Base-by-base conservation (phyloP, 2,888 invertebrate genomes). In the Phorcus lineatus region DNA sequence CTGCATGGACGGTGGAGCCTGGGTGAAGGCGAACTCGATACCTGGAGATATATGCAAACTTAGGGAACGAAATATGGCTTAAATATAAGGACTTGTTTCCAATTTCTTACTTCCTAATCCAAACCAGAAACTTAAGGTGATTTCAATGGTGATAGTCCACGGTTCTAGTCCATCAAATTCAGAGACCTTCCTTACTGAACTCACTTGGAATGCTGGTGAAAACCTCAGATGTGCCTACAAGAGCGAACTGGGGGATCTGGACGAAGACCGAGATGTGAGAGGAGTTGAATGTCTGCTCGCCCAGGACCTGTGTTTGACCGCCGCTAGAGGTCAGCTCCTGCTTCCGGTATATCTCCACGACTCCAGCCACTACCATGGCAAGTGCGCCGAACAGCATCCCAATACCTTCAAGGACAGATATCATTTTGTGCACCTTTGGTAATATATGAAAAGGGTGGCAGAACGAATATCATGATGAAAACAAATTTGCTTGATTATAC, bases 21-120 rank as follows among this genome's bases (percentile, higher is more conserved):
- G 90, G 0, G 91, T 88, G 81, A 89, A 92, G 13, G 91, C 91
- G 84, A 91, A 91, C 82, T 92, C 91, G 52, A 91, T 79, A 57
- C 89, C 91, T 91, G 83, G 6, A 84, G 77, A 55, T 22, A 52
- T n/a, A 47, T 40, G 6, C 17, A 40, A 17, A 74, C 2, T 57
- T 9, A 24, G 7, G 36, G 2, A 11, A 7, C 9, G 9, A 7
- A 57, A 57, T 36, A 3, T 6, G 3, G 4, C 11, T 9, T 47
- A 6, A 1, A 11, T 4, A 47, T 11, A 47, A 47, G 9, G 4
- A 1, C 47, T 11, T 47, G 47, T 47, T 47, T 47, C 4, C 11
- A 13, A 47, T 1, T 6, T 11, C 13, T 9, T 9, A 1, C 47
- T 9, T 9, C 36, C 3, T 36, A 36, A 7, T 7, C 3, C 36